Evolutionary conservation across 2,888 invertebrate genomes (phyloP).

Genomic region (Oegoconia quadripuncta): DNA sequence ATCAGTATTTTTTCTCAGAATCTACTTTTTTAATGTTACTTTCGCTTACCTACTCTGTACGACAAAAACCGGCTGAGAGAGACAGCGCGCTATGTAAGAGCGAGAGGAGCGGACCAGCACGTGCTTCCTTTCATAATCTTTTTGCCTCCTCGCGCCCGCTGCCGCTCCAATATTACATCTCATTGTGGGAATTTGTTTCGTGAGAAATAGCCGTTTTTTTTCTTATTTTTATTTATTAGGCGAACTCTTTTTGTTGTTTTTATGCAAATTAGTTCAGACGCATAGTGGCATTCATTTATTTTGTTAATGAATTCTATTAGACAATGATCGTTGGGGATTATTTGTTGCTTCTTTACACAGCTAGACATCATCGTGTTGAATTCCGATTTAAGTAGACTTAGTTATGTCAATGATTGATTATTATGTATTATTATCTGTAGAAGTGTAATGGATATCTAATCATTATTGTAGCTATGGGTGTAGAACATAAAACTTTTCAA

Average conservation of each 20-base stretch:
- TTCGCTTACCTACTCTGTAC: conserved; percentile 32
- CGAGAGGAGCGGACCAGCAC: conserved; percentile 54
- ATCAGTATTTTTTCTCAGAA: no score
- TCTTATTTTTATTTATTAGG: conserved; percentile 23
- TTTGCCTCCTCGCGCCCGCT: conserved; percentile 62
- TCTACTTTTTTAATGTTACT: not conserved
- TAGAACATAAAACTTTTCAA: no score
- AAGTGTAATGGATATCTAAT: no score
- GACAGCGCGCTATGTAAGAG: conserved; percentile 36
- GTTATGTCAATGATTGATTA: no score
- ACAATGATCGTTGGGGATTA: no score
- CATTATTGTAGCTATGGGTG: no score
- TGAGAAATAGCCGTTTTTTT: conserved; percentile 41
- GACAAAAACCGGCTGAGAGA: conserved; percentile 25
- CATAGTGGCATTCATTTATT: conserved; percentile 1
- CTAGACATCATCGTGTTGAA: no score
- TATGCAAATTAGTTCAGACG: conserved; percentile 11
- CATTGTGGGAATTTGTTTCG: conserved; percentile 65
- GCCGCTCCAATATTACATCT: conserved; percentile 62
- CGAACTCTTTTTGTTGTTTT: conserved; percentile 16
- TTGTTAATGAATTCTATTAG: conserved; percentile 8
- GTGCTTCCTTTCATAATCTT: conserved; percentile 70
- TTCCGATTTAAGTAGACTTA: no score
- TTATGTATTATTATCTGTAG: no score
- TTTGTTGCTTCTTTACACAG: no score